phyloP scores from a whole-genome alignment of 1,140 invertebrate species.

The Ridgeia piscesae region DNA sequence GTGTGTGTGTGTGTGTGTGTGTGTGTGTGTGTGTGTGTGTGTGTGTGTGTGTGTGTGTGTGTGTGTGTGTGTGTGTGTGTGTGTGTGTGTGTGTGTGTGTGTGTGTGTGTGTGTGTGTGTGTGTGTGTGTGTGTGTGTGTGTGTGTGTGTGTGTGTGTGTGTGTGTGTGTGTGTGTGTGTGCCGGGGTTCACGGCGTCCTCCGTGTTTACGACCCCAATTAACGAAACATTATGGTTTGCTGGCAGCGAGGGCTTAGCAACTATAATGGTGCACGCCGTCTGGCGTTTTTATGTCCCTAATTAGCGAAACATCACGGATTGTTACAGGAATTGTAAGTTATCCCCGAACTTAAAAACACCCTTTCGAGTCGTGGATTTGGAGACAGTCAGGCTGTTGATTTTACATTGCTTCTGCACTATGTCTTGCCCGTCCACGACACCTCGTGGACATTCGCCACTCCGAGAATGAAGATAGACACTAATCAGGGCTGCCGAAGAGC shows the following conservation, averaged over 20 bases:
- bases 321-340: neutral
- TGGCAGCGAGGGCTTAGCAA: too few relatives aligned
- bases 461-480: neutral
- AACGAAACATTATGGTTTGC: too few relatives aligned
- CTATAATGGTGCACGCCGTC: too few relatives aligned
- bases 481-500: neutral
- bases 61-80: slow-evolving; percentile 3
- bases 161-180: neutral
- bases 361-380: neutral
- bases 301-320: neutral
- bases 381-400: neutral
- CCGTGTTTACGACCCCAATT: too few relatives aligned
- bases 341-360: neutral
- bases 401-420: too few relatives aligned
- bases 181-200: too few relatives aligned
- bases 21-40: slow-evolving; percentile 3
- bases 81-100: neutral
- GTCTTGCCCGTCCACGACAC: neutral
- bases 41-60: neutral
- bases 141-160: neutral
- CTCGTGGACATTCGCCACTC: neutral
- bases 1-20: neutral
- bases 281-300: too few relatives aligned
- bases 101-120: neutral
- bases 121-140: neutral